Evolutionary conservation across 2,113 vertebrate species (phyloP).

Genomic region (Pseudonaja textilis): DNA sequence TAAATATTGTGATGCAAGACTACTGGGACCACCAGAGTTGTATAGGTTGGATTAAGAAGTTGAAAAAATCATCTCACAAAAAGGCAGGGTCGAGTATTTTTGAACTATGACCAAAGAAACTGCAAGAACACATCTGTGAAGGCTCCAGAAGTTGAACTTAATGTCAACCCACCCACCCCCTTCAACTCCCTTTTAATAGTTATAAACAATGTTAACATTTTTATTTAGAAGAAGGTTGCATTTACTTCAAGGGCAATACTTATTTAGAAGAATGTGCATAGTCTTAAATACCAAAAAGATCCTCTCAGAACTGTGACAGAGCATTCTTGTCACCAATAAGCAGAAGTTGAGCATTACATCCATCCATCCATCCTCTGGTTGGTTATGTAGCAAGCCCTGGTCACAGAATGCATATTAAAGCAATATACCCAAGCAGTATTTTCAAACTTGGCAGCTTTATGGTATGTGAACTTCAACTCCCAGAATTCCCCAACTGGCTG

Average conservation of each 20-base stretch:
- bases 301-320: neutral
- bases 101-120: neutral
- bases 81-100: neutral
- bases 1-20: neutral
- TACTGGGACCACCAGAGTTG: neutral
- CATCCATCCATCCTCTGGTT: neutral
- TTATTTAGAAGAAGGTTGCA: neutral
- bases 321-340: neutral
- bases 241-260: neutral
- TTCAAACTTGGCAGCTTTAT: neutral
- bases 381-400: neutral
- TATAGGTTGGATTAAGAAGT: neutral
- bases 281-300: neutral
- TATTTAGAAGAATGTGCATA: neutral
- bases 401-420: neutral
- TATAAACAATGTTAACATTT: neutral
- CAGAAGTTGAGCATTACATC: neutral
- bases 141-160: neutral
- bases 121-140: neutral
- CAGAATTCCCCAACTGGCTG: neutral
- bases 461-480: neutral
- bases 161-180: neutral
- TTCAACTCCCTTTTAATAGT: neutral
- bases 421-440: neutral
- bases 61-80: neutral